These are phyloP conservation scores for Philotrypesis tridentata DNA, from an alignment of 1,140 invertebrate species.

Conservation along the genomic window DNA sequence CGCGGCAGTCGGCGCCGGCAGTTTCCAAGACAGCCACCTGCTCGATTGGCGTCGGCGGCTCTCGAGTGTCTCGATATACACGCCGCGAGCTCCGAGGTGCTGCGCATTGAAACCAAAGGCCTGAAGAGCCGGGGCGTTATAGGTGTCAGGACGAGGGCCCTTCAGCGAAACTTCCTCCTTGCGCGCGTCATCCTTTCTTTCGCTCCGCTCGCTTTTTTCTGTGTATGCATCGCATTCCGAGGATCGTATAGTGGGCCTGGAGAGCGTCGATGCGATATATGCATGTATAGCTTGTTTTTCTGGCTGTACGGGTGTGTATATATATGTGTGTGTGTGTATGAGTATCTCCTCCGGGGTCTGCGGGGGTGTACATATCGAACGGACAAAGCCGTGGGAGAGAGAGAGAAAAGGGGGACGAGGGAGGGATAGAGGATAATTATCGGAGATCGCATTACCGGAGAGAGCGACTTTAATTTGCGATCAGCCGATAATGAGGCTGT, in stretches of 20 bases:
- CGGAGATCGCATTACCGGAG: conserved; percentile 62
- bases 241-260: background rate
- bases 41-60: conserved; percentile 48
- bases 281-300: background rate
- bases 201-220: background rate
- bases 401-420: background rate
- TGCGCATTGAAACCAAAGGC: conserved; percentile 55
- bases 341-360: no score
- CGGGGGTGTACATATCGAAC: background rate
- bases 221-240: conserved; percentile 20
- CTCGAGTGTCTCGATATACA: conserved; percentile 53
- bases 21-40: conserved; percentile 42
- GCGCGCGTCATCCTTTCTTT: background rate
- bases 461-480: conserved; percentile 58
- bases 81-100: no score
- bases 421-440: conserved; percentile 55
- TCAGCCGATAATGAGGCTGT: conserved; percentile 60
- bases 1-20: background rate
- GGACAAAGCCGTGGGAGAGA: background rate
- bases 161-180: background rate
- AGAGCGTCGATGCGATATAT: conserved; percentile 11
- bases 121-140: conserved; percentile 38
- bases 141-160: conserved; percentile 25
- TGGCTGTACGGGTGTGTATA: no score
- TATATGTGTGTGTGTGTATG: no score